These are phyloP conservation scores for Drosophila austrosaltans DNA, from an alignment of 2,888 invertebrate species.

Conservation along the genomic window DNA sequence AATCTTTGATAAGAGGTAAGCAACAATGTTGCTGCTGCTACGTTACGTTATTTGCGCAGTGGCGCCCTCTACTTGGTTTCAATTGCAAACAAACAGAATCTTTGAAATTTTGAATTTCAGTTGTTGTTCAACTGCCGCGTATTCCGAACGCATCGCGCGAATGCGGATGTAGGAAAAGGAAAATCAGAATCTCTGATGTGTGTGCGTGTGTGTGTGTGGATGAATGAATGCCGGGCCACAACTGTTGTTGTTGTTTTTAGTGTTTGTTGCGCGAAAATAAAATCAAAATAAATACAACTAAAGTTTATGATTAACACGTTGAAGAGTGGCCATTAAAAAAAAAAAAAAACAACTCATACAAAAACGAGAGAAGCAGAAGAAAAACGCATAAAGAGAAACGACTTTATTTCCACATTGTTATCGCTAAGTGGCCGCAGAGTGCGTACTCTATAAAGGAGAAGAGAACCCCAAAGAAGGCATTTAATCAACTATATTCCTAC, in stretches of 20 bases:
- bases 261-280: conserved; percentile 13
- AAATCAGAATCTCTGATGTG: conserved; percentile 1
- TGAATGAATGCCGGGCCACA: conserved; percentile 9
- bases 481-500: conserved; percentile 54
- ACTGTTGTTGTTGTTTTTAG: conserved; percentile 3
- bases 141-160: conserved; percentile 60
- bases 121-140: conserved; percentile 71
- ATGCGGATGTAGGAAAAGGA: conserved; percentile 21
- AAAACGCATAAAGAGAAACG: conserved; percentile 4
- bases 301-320: conserved; percentile 4
- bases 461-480: conserved; percentile 39
- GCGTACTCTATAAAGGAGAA: conserved; percentile 47
- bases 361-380: conserved; percentile 8
- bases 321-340: conserved; percentile 12
- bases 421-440: conserved; percentile 1
- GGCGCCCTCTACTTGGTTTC: conserved; percentile 32
- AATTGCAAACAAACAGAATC: conserved; percentile 48
- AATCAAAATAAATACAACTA: conserved; percentile 14
- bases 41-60: conserved; percentile 34
- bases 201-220: not conserved
- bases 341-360: not conserved
- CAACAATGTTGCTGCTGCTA: conserved; percentile 35
- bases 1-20: conserved; percentile 12
- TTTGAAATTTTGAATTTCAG: conserved; percentile 53
- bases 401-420: conserved; percentile 24